Percentiles rank a stretch among this genome's conserved stretches.
These are phyloP conservation scores for Onchidella celtica DNA, from an alignment of 2,888 invertebrate species.

Conservation along the genomic window DNA sequence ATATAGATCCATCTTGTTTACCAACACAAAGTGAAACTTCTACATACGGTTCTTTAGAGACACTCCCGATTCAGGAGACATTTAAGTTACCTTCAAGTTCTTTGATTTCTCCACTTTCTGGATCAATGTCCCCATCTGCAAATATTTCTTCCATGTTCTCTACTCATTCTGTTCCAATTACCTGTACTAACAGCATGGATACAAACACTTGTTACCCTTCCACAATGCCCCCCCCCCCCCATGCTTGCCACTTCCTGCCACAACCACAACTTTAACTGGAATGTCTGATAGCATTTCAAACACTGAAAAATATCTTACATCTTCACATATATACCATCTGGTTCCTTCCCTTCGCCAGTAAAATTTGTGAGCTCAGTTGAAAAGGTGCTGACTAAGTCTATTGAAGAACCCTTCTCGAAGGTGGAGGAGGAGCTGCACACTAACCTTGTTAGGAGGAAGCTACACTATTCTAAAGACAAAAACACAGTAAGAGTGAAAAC, in stretches of 20 bases:
- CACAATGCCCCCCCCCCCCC: background rate
- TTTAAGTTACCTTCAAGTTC: background rate
- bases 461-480: background rate
- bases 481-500: background rate
- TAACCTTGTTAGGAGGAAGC: background rate
- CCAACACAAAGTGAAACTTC: background rate
- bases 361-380: background rate
- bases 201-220: background rate
- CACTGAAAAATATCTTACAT: background rate
- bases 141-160: background rate
- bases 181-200: background rate
- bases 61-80: background rate
- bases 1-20: background rate
- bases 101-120: background rate
- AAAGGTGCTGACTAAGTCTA: background rate
- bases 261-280: background rate
- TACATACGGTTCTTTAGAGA: background rate
- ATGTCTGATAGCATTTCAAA: background rate
- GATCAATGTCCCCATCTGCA: background rate
- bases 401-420: background rate
- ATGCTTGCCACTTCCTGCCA: background rate
- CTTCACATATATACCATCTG: background rate
- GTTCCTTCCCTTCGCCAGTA: background rate
- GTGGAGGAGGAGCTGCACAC: background rate
- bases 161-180: background rate